phyloP scores from a whole-genome alignment of 2,113 vertebrate species.

The Tachycineta bicolor region DNA sequence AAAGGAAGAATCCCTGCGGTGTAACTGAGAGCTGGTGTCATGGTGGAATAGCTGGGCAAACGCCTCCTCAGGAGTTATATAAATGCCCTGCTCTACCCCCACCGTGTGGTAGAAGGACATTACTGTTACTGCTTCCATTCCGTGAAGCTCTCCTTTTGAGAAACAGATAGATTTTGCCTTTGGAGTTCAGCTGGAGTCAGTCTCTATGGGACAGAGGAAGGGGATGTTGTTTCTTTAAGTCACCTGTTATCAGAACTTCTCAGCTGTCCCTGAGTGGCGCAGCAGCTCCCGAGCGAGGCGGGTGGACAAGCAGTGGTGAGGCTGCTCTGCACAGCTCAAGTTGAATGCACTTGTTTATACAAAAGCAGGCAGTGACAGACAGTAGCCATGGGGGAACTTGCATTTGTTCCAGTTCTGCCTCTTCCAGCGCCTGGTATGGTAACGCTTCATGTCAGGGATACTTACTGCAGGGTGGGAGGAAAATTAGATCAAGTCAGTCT shows the following conservation, averaged over 20 bases:
- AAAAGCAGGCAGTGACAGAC: slow-evolving; percentile 60
- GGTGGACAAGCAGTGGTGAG: not conserved
- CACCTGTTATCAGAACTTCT: not conserved
- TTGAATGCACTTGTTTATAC: not conserved
- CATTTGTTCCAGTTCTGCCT: slow-evolving; percentile 67
- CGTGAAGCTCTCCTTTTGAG: not conserved
- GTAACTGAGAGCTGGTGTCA: not conserved
- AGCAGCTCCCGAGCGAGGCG: not conserved
- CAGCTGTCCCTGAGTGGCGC: not conserved
- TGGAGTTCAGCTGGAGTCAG: slow-evolving; percentile 20
- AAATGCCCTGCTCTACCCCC: slow-evolving; percentile 62
- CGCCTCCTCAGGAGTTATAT: not conserved
- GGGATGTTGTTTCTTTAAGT: slow-evolving; percentile 1
- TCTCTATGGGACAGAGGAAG: not conserved
- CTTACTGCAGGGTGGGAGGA: slow-evolving; percentile 11
- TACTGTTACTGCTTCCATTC: not conserved
- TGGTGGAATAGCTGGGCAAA: not conserved
- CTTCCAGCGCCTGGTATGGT: not conserved
- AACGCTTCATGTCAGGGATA: slow-evolving; percentile 46
- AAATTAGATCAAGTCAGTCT: slow-evolving; percentile 19
- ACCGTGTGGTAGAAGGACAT: slow-evolving; percentile 59
- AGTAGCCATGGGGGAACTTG: slow-evolving; percentile 57
- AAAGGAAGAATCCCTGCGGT: not conserved
- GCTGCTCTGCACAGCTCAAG: not conserved
- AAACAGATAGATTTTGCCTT: not conserved